phyloP scores from a whole-genome alignment of 2,113 vertebrate genomes.

The Callospermophilus lateralis region DNA sequence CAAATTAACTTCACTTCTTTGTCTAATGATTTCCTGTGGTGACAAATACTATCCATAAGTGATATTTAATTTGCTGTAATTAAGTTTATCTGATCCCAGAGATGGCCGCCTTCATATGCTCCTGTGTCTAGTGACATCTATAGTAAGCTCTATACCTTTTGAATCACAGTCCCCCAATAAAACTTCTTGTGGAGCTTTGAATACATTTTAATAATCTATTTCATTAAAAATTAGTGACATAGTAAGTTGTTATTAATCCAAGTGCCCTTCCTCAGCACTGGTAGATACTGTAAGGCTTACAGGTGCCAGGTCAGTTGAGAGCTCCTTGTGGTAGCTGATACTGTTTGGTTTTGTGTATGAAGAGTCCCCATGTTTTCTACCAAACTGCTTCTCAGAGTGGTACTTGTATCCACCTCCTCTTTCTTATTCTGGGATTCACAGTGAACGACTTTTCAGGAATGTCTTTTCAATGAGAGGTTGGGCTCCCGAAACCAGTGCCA shows the following conservation, averaged over 20 bases:
- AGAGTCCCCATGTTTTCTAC: not conserved
- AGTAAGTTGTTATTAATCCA: not conserved
- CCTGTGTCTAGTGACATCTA: not conserved
- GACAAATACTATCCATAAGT: not conserved
- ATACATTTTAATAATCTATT: not conserved
- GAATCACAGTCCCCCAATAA: not conserved
- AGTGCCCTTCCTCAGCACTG: not conserved
- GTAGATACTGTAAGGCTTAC: not conserved
- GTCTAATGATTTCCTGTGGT: not conserved
- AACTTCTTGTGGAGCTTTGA: not conserved
- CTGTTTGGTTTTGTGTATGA: not conserved
- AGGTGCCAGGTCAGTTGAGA: not conserved
- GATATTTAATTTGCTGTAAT: conserved; percentile 28
- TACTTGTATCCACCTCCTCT: not conserved
- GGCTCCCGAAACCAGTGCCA: not conserved
- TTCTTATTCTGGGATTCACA: not conserved
- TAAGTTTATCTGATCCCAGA: not conserved
- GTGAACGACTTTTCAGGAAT: not conserved
- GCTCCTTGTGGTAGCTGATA: not conserved
- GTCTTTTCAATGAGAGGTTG: conserved; percentile 23
- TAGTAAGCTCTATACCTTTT: not conserved
- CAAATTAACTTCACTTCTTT: not conserved
- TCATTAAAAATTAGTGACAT: not conserved
- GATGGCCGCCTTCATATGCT: not conserved
- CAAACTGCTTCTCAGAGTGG: not conserved